These are phyloP conservation scores for Taenaris catops DNA, from an alignment of 2,888 invertebrate genomes.

Conservation along the genomic window DNA sequence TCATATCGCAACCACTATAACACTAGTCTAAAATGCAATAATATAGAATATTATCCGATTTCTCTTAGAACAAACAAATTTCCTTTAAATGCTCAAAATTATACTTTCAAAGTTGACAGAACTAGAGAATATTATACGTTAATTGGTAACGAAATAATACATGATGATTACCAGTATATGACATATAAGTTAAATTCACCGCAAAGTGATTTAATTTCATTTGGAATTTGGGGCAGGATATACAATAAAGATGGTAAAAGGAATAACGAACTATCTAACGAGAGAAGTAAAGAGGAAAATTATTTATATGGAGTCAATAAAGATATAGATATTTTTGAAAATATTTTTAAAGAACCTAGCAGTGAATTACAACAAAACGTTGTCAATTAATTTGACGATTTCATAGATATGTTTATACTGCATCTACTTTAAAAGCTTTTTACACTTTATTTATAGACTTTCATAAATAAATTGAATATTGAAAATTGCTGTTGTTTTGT, in stretches of 20 bases:
- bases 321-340: too few species aligned
- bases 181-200: constrained; percentile 43
- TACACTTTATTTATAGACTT: too few species aligned
- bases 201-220: constrained; percentile 61
- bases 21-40: constrained; percentile 45
- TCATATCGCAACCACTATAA: constrained; percentile 52
- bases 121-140: neutral
- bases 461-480: too few species aligned
- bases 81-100: constrained; percentile 56
- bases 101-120: constrained; percentile 32
- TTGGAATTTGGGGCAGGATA: constrained; percentile 66
- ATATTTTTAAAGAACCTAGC: too few species aligned
- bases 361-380: too few species aligned
- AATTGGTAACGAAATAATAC: constrained; percentile 10
- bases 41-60: constrained; percentile 68
- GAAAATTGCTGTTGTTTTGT: too few species aligned
- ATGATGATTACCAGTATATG: constrained; percentile 31
- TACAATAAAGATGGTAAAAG: constrained; percentile 62
- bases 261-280: neutral
- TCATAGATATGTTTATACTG: too few species aligned
- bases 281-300: too few species aligned
- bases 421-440: too few species aligned
- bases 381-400: too few species aligned
- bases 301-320: too few species aligned
- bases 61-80: constrained; percentile 68